phyloP scores from a whole-genome alignment of 2,113 vertebrate genomes.

The Misgurnus anguillicaudatus region DNA sequence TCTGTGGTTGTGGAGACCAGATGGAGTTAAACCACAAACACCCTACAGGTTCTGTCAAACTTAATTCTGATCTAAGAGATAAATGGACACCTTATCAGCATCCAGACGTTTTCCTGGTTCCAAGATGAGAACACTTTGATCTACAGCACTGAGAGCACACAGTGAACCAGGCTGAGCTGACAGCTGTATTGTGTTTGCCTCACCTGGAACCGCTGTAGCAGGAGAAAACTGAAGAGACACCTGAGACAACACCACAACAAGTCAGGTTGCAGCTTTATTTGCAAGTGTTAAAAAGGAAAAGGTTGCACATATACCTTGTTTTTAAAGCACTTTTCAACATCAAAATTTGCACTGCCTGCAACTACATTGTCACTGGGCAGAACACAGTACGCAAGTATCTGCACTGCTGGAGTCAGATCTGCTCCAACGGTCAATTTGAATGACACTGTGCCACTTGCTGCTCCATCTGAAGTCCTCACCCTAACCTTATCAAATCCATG shows the following conservation, averaged over 20 bases:
- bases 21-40: not conserved
- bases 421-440: constrained; percentile 68
- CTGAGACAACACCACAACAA: not conserved
- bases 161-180: too few species aligned
- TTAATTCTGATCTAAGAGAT: too few species aligned
- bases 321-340: constrained; percentile 77
- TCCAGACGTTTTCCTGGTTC: too few species aligned
- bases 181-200: too few species aligned
- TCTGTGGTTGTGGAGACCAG: constrained; percentile 45
- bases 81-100: too few species aligned
- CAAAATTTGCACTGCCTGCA: constrained; percentile 72
- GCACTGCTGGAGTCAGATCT: constrained; percentile 67
- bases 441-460: constrained; percentile 65
- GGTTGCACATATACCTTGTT: constrained; percentile 73
- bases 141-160: too few species aligned
- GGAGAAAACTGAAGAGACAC: too few species aligned
- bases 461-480: constrained; percentile 56
- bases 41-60: too few species aligned
- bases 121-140: too few species aligned
- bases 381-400: constrained; percentile 75
- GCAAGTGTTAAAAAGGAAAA: too few species aligned
- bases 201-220: too few species aligned
- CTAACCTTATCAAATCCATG: constrained; percentile 63
- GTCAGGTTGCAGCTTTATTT: not conserved
- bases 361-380: constrained; percentile 77